A percentile compares a stretch with the other conserved stretches of the same genome.
Evolutionary conservation across 2,113 vertebrate species (phyloP).

Genomic region (Lutjanus erythropterus): DNA sequence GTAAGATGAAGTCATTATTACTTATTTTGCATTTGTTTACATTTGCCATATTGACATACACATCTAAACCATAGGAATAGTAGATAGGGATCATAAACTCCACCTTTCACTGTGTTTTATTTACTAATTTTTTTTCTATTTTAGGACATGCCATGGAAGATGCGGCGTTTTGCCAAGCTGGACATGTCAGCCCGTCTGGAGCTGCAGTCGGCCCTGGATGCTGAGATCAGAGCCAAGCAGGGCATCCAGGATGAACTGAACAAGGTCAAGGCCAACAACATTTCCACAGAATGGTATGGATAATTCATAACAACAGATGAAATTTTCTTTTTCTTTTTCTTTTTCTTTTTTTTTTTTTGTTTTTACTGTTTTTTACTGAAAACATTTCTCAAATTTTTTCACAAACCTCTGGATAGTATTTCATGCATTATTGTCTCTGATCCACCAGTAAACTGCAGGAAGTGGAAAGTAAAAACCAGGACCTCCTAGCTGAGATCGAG

Average conservation of each 20-base stretch:
- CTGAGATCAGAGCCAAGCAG: slow-evolving; percentile 98
- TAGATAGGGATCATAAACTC: background rate
- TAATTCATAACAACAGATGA: background rate
- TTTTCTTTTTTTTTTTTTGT: too few relatives aligned
- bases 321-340: background rate
- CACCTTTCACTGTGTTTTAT: background rate
- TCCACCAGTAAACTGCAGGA: slow-evolving; percentile 95
- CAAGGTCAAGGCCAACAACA: slow-evolving; percentile 95
- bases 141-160: slow-evolving; percentile 99
- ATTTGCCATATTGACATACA: background rate
- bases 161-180: slow-evolving; percentile 97
- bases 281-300: slow-evolving; percentile 94
- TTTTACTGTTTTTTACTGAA: background rate
- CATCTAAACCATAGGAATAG: background rate
- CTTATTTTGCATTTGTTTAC: background rate
- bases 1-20: too few relatives aligned
- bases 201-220: slow-evolving; percentile 96
- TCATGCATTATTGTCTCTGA: background rate
- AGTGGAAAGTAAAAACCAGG: slow-evolving; percentile 93
- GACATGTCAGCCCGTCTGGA: slow-evolving; percentile 99
- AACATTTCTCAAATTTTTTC: too few relatives aligned
- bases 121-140: background rate
- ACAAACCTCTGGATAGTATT: background rate
- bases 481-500: slow-evolving; percentile 93
- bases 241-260: slow-evolving; percentile 96